Evolutionary conservation across 2,113 vertebrate genomes (phyloP).

Genomic region (Scomber japonicus): DNA sequence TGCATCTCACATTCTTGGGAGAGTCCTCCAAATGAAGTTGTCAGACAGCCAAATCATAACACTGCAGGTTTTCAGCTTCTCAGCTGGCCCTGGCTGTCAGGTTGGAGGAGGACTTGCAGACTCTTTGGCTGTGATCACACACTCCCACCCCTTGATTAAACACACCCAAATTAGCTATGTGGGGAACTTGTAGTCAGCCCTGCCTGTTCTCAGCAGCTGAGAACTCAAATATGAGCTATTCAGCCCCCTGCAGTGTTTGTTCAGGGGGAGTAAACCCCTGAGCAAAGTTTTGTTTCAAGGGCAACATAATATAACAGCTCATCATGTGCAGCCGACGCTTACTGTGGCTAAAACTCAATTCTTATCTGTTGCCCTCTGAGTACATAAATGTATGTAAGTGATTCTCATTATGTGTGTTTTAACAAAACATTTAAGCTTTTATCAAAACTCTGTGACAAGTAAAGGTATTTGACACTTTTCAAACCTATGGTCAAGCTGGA

Average conservation of each 20-base stretch:
- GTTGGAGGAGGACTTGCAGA: slow-evolving; percentile 35
- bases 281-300: slow-evolving; percentile 24
- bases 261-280: slow-evolving; percentile 32
- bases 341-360: background rate
- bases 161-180: slow-evolving; percentile 79
- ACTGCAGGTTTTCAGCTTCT: slow-evolving; percentile 52
- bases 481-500: too few species aligned
- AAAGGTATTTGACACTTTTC: too few species aligned
- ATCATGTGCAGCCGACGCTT: slow-evolving; percentile 26
- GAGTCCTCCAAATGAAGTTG: slow-evolving; percentile 42
- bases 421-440: too few species aligned
- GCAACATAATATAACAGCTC: slow-evolving; percentile 23
- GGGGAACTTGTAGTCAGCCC: slow-evolving; percentile 56
- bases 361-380: too few species aligned
- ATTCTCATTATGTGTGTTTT: too few species aligned
- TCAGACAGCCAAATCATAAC: slow-evolving; percentile 34
- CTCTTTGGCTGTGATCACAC: slow-evolving; percentile 41
- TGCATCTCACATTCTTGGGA: slow-evolving; percentile 50
- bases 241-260: slow-evolving; percentile 54
- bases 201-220: slow-evolving; percentile 68
- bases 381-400: too few species aligned
- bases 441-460: too few species aligned
- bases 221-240: slow-evolving; percentile 34
- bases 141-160: slow-evolving; percentile 60
- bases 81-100: slow-evolving; percentile 74